Base-by-base conservation (phyloP, 2,113 vertebrate genomes). In the Lophura nycthemera region DNA sequence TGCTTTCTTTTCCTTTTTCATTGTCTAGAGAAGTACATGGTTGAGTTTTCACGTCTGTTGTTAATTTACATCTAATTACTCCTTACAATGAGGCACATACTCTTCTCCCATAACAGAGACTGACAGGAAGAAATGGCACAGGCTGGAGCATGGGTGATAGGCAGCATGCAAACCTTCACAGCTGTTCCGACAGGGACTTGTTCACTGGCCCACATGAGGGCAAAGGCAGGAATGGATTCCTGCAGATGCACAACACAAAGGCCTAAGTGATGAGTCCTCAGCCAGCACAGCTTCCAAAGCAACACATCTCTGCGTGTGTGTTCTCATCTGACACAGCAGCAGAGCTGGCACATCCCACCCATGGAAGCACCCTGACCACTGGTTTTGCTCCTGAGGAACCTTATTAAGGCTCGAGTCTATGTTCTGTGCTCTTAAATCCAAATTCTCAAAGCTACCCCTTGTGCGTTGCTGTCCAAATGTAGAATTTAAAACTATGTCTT, bases 301-400 rank as follows among this genome's bases (percentile, higher is more conserved):
- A 43, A 20, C 0, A 2, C 0, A 2, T 8, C 42, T n/a, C 67
- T 15, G 42, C 36, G 30, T 10, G 27, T 7, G 4, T 0, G 1
- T 17, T 56, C 24, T 20, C 16, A 76, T 29, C 17, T 7, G 32
- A 48, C 17, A 34, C 32, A n/a, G 88, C 52, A 61, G 25, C 0
- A 1, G 45, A 16, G 36, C 16, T 50, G 30, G 24, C 66, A 11
- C 32, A 43, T 20, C 40, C 57, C 2, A 0, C 36, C 52, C 2
- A 3, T 27, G 4, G 47, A 6, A 4, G n/a, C 29, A 13, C 4
- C 84, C 36, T 11, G 54, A 27, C 14, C 13, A 17, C 76, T 30
- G 54, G 12, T 5, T 85, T 45, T 30, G 54, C 65, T 82, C 81
- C 56, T 5, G 30, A 13, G 25, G 29, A 86, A 25, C 38, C 63